Percentiles rank a stretch among this genome's conserved stretches.
Evolutionary conservation across 2,113 vertebrate genomes (phyloP).

Genomic region (Bufo bufo): DNA sequence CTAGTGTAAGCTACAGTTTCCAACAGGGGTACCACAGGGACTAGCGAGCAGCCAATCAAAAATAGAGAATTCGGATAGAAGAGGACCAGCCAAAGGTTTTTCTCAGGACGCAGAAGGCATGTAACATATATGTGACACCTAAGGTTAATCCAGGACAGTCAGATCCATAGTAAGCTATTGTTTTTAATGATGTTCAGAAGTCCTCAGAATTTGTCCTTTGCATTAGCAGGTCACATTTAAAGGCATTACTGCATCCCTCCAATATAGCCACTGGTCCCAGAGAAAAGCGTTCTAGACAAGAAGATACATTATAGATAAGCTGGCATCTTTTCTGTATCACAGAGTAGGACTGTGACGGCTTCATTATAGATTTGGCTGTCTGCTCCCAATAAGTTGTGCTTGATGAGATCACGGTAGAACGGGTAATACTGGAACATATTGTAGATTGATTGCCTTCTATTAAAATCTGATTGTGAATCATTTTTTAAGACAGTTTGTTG

Average conservation of each 20-base stretch:
- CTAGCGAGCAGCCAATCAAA: too few relatives aligned
- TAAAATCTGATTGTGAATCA: not conserved
- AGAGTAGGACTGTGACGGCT: not conserved
- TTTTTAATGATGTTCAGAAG: not conserved
- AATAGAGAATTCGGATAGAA: too few relatives aligned
- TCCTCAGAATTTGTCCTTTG: not conserved
- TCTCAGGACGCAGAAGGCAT: too few relatives aligned
- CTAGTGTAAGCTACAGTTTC: too few relatives aligned
- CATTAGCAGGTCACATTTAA: not conserved
- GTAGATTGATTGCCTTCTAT: not conserved
- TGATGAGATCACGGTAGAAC: not conserved
- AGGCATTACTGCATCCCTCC: not conserved
- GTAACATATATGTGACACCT: too few relatives aligned
- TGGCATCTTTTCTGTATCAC: not conserved
- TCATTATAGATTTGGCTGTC: not conserved
- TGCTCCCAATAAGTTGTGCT: not conserved
- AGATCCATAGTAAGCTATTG: not conserved
- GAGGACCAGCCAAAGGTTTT: too few relatives aligned
- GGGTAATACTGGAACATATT: not conserved
- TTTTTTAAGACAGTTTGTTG: conserved; percentile 11
- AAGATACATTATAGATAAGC: not conserved
- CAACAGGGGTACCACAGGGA: too few relatives aligned
- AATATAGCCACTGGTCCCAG: not conserved
- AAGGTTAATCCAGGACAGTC: not conserved
- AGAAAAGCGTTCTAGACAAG: not conserved